Base-by-base conservation (phyloP, 2,888 invertebrate genomes). In the Pollenia labialis region DNA sequence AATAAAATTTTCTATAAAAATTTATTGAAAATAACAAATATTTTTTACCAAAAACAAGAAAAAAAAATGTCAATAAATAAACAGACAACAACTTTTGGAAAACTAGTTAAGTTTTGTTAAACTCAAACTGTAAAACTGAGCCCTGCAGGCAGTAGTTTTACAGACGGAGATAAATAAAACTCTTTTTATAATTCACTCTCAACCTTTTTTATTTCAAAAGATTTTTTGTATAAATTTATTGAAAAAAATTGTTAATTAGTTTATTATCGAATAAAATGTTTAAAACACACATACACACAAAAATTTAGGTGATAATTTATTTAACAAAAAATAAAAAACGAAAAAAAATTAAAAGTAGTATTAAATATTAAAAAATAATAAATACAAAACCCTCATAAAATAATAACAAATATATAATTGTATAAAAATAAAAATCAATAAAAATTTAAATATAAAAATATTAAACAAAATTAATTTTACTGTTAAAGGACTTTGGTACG, bases 191-290 rank as follows among this genome's bases (percentile, higher is more conserved):
- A 40, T 14, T n/a, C 58, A 12, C 11, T 62, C 32, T 14, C 1
- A 42, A 48, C 14, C 4, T 32, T 48, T 46, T 58, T 11, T 23
- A 42, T 54, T 46, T 76, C 40, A 58, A 6, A 6, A 32, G 32
- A 32, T 48, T 10, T 74, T 81, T 56, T 74, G 50, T 81, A 74
- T 44, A 68, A 58, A 75, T 56, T 32, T 50, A 66, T 56, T 42
- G 1, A 79, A 44, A 69, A 69, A 68, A 81, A 66, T 86, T 87
- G 86, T 87, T 87, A 87, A 87, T 81, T 81, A 83, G 76, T 86
- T 86, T 80, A 79, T 74, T 79, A 79, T 66, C 18, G 60, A 64
- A 56, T 12, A 64, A 69, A 69, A 68, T 12, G 18, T 81, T 72
- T 58, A 32, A 83, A 81, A 58, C 60, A 64, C 62, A n/a, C 18